Percentiles rank a stretch among this genome's conserved stretches.
Conservation (phyloP, 2,888 invertebrate genomes). For the Chaitophorus viminalis region DNA sequence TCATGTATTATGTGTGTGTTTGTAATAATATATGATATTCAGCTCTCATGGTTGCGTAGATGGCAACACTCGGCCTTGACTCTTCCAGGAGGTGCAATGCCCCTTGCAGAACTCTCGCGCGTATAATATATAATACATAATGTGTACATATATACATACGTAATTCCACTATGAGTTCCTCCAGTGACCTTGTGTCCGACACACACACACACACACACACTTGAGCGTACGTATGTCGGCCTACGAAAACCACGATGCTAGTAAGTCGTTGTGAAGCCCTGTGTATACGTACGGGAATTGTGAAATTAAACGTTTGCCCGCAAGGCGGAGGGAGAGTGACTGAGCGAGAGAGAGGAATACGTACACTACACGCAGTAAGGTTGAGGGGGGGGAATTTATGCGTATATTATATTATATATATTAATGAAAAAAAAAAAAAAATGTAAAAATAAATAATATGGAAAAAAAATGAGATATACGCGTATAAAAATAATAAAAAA, state of each 20-base stretch:
- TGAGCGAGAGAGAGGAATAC: background rate
- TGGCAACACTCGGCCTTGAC: slow-evolving; percentile 62
- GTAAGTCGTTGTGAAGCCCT: background rate
- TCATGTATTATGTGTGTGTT: background rate
- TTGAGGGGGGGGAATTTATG: background rate
- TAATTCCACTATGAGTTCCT: slow-evolving; percentile 21
- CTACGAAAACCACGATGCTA: slow-evolving; percentile 27
- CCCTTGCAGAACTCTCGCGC: slow-evolving; percentile 58
- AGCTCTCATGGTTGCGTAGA: slow-evolving; percentile 45
- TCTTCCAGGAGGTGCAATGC: slow-evolving; percentile 62
- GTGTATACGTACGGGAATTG: background rate
- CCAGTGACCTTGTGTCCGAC: slow-evolving; percentile 59
- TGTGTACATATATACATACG: background rate
- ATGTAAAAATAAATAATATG: background rate
- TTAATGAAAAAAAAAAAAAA: slow-evolving; percentile 1
- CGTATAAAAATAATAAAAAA: background rate
- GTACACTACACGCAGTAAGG: too few relatives aligned
- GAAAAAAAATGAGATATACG: background rate
- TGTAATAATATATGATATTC: slow-evolving; percentile 30
- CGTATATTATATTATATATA: background rate
- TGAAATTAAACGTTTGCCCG: background rate
- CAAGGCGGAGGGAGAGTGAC: too few relatives aligned
- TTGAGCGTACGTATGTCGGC: background rate
- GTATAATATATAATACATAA: background rate
- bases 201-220: slow-evolving; percentile 15